Base-by-base conservation (phyloP, 2,888 invertebrate genomes). In the Dryadula phaetusa region DNA sequence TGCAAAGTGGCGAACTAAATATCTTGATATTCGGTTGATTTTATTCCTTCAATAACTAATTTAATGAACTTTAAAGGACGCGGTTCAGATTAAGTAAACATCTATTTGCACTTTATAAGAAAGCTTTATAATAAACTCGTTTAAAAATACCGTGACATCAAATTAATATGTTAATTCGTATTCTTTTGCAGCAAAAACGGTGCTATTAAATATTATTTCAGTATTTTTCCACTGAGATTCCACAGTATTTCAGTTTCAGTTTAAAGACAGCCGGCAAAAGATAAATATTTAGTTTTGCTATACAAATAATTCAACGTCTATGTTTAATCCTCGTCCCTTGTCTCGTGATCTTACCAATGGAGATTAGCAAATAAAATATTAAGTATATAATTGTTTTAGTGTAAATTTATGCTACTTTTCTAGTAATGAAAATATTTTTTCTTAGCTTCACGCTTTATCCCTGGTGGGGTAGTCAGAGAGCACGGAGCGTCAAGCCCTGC, bases 301-400 rank as follows among this genome's bases (percentile, higher is more conserved):
- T 32, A 56, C 37, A 64, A 64, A 64, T 64, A 56, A 32, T n/a
- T 53, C 64, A 3, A n/a, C 37, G 56, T 56, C 64, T 22, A 47
- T 42, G 18, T 37, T 22, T 28, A 53, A 20, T 18, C 6, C 10
- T 46, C 28, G 28, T 44, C 28, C 44, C 6, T 20, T n/a, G 42
- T 53, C 32, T 34, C 47, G 16, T 14, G 34, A 20, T 61, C 47
- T 47, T 46, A 47, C 34, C 22, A 7, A 8, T 2, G 61, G 34
- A 22, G 22, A 10, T 58, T 12, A 28, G 0, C 20, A n/a, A 12
- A 12, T 12, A 7, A 34, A 28, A 28, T 28, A 28, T 3, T 28
- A 4, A 4, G 28, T 6, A 37, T 37, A 37, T 37, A 37, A 37
- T 6, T 37, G 37, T 37, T 37, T 12, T 37, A 34, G 12, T 2